These are phyloP conservation scores for Actinia equina DNA, from an alignment of 64 coral and sea anemone genomes.

Conservation along the genomic window DNA sequence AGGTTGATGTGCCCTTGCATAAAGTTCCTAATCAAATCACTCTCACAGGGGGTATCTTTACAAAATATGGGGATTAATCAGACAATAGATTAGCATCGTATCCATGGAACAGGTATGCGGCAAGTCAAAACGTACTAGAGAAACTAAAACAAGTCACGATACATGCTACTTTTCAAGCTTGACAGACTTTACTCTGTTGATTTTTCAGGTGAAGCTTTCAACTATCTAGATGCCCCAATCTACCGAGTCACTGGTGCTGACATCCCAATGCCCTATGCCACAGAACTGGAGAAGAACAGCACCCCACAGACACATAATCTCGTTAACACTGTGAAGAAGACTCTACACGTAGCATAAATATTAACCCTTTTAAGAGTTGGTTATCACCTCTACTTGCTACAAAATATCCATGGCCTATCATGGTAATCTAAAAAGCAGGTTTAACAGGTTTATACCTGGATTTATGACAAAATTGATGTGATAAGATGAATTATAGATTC, in stretches of 20 bases:
- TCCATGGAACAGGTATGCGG: too few relatives aligned
- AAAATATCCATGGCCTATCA: neutral
- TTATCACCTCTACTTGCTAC: neutral
- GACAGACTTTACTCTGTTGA: too few relatives aligned
- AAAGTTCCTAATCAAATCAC: too few relatives aligned
- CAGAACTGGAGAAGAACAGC: slow-evolving; percentile 73
- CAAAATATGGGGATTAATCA: too few relatives aligned
- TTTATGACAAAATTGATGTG: neutral
- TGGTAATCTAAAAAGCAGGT: neutral
- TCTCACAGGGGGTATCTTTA: too few relatives aligned
- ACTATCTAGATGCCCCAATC: slow-evolving; percentile 84
- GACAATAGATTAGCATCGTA: too few relatives aligned
- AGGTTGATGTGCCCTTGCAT: too few relatives aligned
- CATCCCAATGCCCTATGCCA: slow-evolving; percentile 95
- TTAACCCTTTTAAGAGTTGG: neutral
- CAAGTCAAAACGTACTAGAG: too few relatives aligned
- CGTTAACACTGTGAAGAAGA: slow-evolving; percentile 82
- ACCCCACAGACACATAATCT: slow-evolving; percentile 83
- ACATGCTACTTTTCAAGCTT: too few relatives aligned
- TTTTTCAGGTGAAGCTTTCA: slow-evolving; percentile 86
- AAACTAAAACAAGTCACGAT: too few relatives aligned
- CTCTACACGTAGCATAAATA: slow-evolving; percentile 60
- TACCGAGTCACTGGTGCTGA: slow-evolving; percentile 93
- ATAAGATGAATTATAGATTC: neutral
- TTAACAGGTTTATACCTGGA: neutral